Evolutionary conservation across 2,797 vertebrate species (phyloP), one percentile per base, ranked within the genome.

Genomic region (Pipistrellus pygmaeus): DNA sequence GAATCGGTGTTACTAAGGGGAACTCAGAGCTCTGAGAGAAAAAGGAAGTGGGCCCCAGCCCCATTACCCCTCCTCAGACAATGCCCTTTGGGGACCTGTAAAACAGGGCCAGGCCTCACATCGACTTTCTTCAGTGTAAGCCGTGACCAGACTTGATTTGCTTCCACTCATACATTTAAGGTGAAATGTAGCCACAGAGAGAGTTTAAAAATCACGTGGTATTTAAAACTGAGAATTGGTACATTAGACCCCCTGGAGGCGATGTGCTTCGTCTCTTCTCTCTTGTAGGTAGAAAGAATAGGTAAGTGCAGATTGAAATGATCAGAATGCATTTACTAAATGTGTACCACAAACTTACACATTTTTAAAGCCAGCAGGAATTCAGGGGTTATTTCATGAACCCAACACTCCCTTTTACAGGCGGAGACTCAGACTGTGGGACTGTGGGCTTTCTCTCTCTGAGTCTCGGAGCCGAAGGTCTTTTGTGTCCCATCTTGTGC

Each of bases 201-300:
- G 25, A 88, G 41, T 62, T 88, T 75, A 84, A 82, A 75, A 72
- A 72, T 73, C 51, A 17, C 72, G 23, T 44, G 38, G 20, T 20
- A 89, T 73, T 90, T 85, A 68, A 78, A 69, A 86, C 89, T 77
- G 76, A 81, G 41, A 90, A 44, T n/a, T 12, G 46, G 35, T 2
- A 76, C 3, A 2, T 48, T 25, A 64, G 62, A 46, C 14, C 11
- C 55, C 60, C 41, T 87, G 17, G 62, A 85, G 68, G 35, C 81
- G 27, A 21, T 48, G 7, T 86, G 27, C 51, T 69, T 85, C 8
- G 17, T 85, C 91, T 90, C 62, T 75, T 90, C 62, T 75, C 5
- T 80, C 90, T 94, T 85, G 66, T 77, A 51, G 46, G 32, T 89
- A 60, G 90, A 73, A 95, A 51, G 57, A 87, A 73, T 18, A 60